A percentile compares a stretch with the other conserved stretches of the same genome.
Evolutionary conservation across 2,797 vertebrate species (phyloP).

Genomic region (Morus bassanus): DNA sequence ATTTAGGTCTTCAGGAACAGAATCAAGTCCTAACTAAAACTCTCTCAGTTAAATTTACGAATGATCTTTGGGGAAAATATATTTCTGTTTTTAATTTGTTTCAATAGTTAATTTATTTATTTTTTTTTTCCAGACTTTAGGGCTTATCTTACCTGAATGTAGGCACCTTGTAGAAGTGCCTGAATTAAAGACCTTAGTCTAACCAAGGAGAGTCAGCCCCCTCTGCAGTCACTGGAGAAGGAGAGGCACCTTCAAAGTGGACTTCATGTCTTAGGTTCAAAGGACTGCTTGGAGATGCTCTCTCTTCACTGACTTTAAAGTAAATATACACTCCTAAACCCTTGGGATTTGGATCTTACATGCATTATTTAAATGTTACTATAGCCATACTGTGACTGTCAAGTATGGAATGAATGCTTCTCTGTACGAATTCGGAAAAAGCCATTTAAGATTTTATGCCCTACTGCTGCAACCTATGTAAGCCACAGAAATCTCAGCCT

Average conservation of each 20-base stretch:
- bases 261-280: neutral
- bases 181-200: neutral
- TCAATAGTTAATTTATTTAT: neutral
- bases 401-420: neutral
- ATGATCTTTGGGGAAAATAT: neutral
- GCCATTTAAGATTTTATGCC: neutral
- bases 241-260: neutral
- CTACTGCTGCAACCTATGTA: neutral
- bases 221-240: neutral
- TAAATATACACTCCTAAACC: neutral
- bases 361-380: neutral
- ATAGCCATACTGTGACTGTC: neutral
- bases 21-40: neutral
- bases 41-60: neutral
- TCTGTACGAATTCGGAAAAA: neutral
- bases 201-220: neutral
- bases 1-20: neutral
- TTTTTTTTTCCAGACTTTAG: neutral
- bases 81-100: neutral
- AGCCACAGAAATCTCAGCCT: neutral
- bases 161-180: rapidly evolving
- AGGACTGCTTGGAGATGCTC: neutral
- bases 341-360: neutral
- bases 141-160: neutral
- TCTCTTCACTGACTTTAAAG: neutral